Conservation (phyloP, 2,888 invertebrate species). For the Ptychoptera albimana region DNA sequence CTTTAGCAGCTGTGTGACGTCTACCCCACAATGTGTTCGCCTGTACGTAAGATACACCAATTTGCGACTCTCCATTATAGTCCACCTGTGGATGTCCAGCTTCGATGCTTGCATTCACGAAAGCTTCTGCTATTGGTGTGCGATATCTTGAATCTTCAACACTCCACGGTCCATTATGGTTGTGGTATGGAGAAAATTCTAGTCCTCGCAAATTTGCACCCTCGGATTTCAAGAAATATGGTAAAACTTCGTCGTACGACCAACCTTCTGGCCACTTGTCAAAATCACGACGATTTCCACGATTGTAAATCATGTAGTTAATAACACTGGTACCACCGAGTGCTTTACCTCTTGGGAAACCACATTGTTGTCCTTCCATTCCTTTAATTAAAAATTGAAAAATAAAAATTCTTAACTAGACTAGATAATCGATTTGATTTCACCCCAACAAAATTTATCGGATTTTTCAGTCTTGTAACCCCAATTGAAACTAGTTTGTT, state of each 20-base stretch:
- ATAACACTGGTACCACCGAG: constrained; percentile 38
- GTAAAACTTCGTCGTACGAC: constrained; percentile 41
- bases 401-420: too few relatives aligned
- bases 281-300: constrained; percentile 52
- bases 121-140: constrained; percentile 33
- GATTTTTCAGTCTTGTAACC: constrained; percentile 47
- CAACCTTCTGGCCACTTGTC: constrained; percentile 50
- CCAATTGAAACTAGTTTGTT: constrained; percentile 40
- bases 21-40: constrained; percentile 37
- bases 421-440: too few relatives aligned
- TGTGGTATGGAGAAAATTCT: constrained; percentile 35
- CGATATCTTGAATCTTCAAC: constrained; percentile 40
- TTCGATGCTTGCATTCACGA: constrained; percentile 40
- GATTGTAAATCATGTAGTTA: constrained; percentile 49
- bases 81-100: constrained; percentile 47
- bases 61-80: constrained; percentile 41
- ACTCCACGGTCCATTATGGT: constrained; percentile 38
- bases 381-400: constrained; percentile 13
- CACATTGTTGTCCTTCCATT: constrained; percentile 20
- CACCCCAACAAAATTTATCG: constrained; percentile 37
- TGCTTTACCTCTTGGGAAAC: constrained; percentile 36
- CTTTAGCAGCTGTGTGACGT: constrained; percentile 44
- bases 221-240: constrained; percentile 41
- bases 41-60: constrained; percentile 47
- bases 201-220: constrained; percentile 32